phyloP scores from a whole-genome alignment of 2,113 vertebrate genomes.

The Actenoides hombroni region DNA sequence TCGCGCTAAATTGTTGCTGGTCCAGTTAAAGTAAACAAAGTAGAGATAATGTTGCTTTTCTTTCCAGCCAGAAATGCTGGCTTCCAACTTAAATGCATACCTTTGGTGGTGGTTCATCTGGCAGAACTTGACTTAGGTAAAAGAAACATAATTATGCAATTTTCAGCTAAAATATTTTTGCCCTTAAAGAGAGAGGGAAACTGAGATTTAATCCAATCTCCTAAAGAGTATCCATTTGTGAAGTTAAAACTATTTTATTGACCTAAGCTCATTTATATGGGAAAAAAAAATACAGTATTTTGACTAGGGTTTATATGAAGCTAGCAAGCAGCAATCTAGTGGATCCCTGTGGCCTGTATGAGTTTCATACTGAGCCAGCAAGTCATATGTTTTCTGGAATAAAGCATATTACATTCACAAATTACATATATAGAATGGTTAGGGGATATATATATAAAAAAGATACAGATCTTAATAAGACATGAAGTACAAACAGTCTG shows the following conservation, averaged over 20 bases:
- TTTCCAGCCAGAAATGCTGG: conserved; percentile 63
- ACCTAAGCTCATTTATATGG: background rate
- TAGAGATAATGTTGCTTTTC: conserved; percentile 60
- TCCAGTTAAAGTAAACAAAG: conserved; percentile 47
- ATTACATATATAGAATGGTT: background rate
- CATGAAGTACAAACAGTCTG: background rate
- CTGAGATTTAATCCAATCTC: background rate
- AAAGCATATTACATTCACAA: background rate
- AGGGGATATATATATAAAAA: background rate
- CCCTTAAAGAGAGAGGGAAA: conserved; percentile 19
- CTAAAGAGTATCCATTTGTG: background rate
- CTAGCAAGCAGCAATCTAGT: background rate
- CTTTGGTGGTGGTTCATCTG: conserved; percentile 46
- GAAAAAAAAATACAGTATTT: background rate
- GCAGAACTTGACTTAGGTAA: conserved; percentile 63
- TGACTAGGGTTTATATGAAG: background rate
- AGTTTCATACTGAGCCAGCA: background rate
- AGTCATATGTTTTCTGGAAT: background rate
- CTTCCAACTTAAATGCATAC: conserved; percentile 63
- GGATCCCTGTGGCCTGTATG: background rate
- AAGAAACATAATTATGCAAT: conserved; percentile 58
- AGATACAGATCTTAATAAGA: conserved; percentile 9
- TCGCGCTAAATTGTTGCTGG: background rate
- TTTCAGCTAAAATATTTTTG: conserved; percentile 41
- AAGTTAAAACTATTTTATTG: background rate